phyloP scores from a whole-genome alignment of 2,113 vertebrate species.

The Silurus asotus region DNA sequence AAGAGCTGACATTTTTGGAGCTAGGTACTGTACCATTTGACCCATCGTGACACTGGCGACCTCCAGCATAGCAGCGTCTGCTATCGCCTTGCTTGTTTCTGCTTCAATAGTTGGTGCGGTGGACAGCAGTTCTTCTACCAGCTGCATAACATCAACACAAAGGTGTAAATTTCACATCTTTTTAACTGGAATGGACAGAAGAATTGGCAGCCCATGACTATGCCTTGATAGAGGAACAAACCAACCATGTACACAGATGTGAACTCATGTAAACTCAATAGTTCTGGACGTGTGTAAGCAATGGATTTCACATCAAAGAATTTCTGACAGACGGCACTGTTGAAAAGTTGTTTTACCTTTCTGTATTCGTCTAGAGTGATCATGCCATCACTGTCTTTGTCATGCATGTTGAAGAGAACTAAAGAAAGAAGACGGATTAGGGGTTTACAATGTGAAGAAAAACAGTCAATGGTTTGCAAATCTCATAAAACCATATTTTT shows the following conservation, averaged over 20 bases:
- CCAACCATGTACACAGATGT: too few species aligned
- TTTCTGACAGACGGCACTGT: neutral
- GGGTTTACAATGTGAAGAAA: neutral
- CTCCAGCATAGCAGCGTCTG: constrained; percentile 95
- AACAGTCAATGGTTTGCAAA: too few species aligned
- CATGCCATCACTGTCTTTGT: constrained; percentile 87
- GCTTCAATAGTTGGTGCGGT: constrained; percentile 80
- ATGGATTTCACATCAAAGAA: neutral
- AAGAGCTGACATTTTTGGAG: neutral
- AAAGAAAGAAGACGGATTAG: neutral
- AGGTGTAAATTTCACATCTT: neutral
- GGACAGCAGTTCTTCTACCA: constrained; percentile 88
- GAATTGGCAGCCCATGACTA: neutral
- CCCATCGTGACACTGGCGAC: constrained; percentile 87
- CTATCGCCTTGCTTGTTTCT: constrained; percentile 78
- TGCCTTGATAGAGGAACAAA: neutral
- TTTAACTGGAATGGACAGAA: too few species aligned
- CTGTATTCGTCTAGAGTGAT: constrained; percentile 91
- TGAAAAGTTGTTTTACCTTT: constrained; percentile 73
- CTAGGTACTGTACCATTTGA: constrained; percentile 79
- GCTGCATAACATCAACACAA: constrained; percentile 65
- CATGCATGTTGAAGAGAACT: constrained; percentile 98
- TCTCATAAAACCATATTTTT: too few species aligned
- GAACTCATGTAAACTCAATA: too few species aligned
- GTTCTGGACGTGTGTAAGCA: neutral